phyloP scores from a whole-genome alignment of 2,888 invertebrate genomes.

The Euzetes globulus region DNA sequence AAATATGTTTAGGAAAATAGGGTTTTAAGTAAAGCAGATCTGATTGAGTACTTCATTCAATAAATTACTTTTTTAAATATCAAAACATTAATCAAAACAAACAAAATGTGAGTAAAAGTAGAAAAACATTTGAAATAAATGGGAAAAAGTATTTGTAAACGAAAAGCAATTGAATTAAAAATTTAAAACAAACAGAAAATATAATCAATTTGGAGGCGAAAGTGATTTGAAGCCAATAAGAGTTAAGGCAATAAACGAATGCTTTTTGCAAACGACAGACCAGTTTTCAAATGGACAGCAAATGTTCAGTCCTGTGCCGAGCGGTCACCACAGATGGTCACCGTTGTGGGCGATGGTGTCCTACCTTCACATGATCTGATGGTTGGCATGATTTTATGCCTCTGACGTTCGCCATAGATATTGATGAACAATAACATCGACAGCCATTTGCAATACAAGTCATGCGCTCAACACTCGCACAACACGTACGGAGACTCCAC shows the following conservation, averaged over 20 bases:
- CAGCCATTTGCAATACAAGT: conserved; percentile 21
- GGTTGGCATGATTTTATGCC: conserved; percentile 3
- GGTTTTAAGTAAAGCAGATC: not conserved
- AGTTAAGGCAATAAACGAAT: not conserved
- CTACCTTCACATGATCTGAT: conserved; percentile 17
- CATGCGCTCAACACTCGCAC: not conserved
- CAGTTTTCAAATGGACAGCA: not conserved
- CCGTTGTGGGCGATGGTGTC: not conserved
- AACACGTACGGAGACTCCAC: not conserved
- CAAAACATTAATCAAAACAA: not conserved
- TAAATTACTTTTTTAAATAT: not conserved
- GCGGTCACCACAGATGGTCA: not conserved
- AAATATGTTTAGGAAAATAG: not conserved
- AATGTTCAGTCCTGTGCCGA: not conserved
- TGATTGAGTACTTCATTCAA: not conserved
- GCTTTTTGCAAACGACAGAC: not conserved
- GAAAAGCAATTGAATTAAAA: not conserved
- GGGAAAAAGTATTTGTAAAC: not conserved
- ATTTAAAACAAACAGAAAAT: not conserved
- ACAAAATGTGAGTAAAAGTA: not conserved
- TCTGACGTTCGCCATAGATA: conserved; percentile 22
- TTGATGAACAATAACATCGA: conserved; percentile 15
- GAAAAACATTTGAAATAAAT: not conserved
- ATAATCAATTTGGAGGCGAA: not conserved
- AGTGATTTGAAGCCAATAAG: not conserved